Evolutionary conservation across 2,113 vertebrate genomes (phyloP), one percentile per base, ranked within the genome.

Genomic region (Amphiprion percula): DNA sequence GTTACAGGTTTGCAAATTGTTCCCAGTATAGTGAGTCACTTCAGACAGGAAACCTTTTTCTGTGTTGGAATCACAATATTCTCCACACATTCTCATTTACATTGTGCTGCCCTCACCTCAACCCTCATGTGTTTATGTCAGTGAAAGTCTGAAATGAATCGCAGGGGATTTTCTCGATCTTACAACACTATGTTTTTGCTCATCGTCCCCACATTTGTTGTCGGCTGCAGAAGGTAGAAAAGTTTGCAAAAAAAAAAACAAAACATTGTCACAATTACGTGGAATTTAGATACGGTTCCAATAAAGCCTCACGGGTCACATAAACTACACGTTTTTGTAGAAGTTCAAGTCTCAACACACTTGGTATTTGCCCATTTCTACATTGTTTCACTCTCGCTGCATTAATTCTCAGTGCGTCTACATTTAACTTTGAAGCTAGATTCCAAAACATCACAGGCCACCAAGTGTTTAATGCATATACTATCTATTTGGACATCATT

Each of bases 121-220:
- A 87, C 75, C 87, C 2, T 82, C 64, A 26, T 21, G 28, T 83
- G 82, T 80, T 77, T 78, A 49, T 91, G 79, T 87, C 84, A 90
- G 87, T 87, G 89, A 85, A 81, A 91, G 89, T 89, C 75, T 91
- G 87, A 94, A 62, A 94, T 94, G 94, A 95, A 91, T 93, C 65
- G 80, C 54, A 69, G 91, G 94, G 94, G 91, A 85, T 91, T 93
- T 93, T 91, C 67, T 86, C 63, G 9, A 0, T 71, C 49, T 73
- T 49, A 46, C 14, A 14, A 24, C 15, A 26, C 6, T 0, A 16
- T 85, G 78, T 88, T 91, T 90, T 84, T 84, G 73, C 68, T 87
- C 84, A 82, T 77, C 47, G 10, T 75, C 78, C n/a, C 30, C 37
- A 68, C 68, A 0, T 76, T 66, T 58, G 52, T 58, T 77, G 37